Conservation (phyloP, 2,888 invertebrate genomes). For the Oithona nana region DNA sequence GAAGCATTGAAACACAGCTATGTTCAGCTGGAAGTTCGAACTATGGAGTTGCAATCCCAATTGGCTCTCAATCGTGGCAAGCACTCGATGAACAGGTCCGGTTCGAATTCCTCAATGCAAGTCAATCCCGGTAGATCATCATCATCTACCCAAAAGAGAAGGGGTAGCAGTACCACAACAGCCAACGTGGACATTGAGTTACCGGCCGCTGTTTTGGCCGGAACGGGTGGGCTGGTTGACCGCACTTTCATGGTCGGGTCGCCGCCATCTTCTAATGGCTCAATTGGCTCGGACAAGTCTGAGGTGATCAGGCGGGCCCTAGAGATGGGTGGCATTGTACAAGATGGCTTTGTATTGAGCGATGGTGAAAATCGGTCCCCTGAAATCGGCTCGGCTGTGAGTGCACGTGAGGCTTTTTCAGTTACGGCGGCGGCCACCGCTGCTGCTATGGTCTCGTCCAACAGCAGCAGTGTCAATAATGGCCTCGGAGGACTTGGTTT, state of each 20-base stretch:
- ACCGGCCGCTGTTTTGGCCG: not conserved
- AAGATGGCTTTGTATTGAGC: not conserved
- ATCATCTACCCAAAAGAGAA: not conserved
- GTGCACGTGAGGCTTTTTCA: not conserved
- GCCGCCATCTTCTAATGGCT: constrained; percentile 2
- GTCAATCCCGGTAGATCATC: not conserved
- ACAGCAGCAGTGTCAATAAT: too few relatives aligned
- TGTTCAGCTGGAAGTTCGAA: not conserved
- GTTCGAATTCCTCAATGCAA: not conserved
- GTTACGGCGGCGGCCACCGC: not conserved
- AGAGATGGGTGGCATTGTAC: not conserved
- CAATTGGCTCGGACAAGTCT: constrained; percentile 6
- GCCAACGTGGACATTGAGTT: not conserved
- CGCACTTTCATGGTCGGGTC: constrained; percentile 7
- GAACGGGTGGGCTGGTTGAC: not conserved
- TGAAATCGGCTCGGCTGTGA: not conserved
- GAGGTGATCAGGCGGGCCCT: constrained; percentile 2
- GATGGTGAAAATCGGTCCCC: not conserved
- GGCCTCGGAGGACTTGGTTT: too few relatives aligned
- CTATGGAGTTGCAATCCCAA: not conserved
- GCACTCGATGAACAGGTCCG: not conserved
- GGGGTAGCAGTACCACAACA: not conserved
- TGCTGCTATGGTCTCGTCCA: too few relatives aligned
- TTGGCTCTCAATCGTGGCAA: not conserved
- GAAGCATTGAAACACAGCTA: constrained; percentile 6